Conservation (phyloP, 1,140 invertebrate genomes). For the silkworm (Bombyx mori) region DNA sequence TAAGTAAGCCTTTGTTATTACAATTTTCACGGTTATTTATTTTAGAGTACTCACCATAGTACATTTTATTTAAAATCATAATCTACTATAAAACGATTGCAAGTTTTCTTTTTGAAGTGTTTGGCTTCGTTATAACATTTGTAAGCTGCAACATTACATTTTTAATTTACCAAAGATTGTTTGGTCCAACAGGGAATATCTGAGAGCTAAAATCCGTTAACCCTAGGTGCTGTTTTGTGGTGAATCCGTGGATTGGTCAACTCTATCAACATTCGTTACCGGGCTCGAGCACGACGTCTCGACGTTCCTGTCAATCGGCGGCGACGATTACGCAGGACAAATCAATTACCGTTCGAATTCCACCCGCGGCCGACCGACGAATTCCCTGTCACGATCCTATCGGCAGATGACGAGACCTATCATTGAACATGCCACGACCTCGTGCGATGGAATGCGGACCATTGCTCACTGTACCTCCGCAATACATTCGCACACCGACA, state of each 20-base stretch:
- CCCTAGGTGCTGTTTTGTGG: too few species aligned
- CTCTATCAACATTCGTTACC: constrained; percentile 1
- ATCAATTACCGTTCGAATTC: constrained; percentile 67
- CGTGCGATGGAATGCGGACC: constrained; percentile 46
- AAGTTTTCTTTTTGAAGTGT: too few species aligned
- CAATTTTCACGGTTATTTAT: too few species aligned
- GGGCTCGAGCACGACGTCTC: constrained; percentile 32
- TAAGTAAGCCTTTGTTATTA: too few species aligned
- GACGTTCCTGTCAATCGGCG: constrained; percentile 49
- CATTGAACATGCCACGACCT: constrained; percentile 30
- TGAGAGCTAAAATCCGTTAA: too few species aligned
- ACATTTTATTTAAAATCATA: too few species aligned
- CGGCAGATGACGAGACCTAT: constrained; percentile 47
- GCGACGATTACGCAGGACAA: constrained; percentile 63
- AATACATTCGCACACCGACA: constrained; percentile 37
- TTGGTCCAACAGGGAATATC: too few species aligned
- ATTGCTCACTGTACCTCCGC: constrained; percentile 37
- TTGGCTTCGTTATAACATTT: too few species aligned
- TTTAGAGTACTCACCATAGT: too few species aligned
- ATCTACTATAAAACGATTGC: too few species aligned
- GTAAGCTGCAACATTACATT: too few species aligned
- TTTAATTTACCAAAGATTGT: too few species aligned
- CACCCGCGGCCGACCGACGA: constrained; percentile 52
- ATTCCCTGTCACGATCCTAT: constrained; percentile 65
- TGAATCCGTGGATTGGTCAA: not conserved